Conservation (phyloP, 1,140 invertebrate genomes). For the Holcopasites calliopsidis region DNA sequence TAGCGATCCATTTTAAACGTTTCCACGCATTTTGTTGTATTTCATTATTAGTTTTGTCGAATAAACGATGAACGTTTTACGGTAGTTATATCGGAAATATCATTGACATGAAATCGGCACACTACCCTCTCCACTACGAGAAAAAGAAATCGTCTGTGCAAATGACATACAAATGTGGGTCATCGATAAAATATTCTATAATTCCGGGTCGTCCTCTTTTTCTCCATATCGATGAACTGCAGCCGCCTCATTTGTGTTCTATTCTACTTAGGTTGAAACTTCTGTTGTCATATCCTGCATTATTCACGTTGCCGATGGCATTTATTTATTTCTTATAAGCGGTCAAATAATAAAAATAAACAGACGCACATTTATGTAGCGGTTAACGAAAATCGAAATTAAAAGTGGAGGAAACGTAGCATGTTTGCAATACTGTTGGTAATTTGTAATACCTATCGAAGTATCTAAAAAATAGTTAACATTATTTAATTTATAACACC, state of each 20-base stretch:
- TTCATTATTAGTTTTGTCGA: background rate
- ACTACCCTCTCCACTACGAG: too few species aligned
- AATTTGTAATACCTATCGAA: too few species aligned
- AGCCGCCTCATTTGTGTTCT: background rate
- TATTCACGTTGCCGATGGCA: background rate
- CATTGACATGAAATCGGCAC: background rate
- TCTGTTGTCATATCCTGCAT: background rate
- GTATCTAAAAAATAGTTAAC: too few species aligned
- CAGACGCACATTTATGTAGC: too few species aligned
- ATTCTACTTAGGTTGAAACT: slow-evolving; percentile 9
- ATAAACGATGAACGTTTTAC: background rate
- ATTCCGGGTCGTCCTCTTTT: background rate
- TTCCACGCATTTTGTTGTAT: background rate
- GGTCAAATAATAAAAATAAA: background rate
- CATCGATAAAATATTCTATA: background rate
- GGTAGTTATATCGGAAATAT: background rate
- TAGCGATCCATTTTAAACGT: background rate
- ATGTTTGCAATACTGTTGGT: too few species aligned
- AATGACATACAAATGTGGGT: background rate
- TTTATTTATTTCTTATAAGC: background rate
- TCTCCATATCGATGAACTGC: background rate
- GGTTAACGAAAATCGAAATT: too few species aligned
- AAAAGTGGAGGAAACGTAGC: too few species aligned
- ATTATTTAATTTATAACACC: too few species aligned
- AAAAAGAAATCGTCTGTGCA: background rate